These are phyloP conservation scores for Ornithorhynchus anatinus DNA, from an alignment of 2,113 vertebrate genomes.

Conservation along the genomic window DNA sequence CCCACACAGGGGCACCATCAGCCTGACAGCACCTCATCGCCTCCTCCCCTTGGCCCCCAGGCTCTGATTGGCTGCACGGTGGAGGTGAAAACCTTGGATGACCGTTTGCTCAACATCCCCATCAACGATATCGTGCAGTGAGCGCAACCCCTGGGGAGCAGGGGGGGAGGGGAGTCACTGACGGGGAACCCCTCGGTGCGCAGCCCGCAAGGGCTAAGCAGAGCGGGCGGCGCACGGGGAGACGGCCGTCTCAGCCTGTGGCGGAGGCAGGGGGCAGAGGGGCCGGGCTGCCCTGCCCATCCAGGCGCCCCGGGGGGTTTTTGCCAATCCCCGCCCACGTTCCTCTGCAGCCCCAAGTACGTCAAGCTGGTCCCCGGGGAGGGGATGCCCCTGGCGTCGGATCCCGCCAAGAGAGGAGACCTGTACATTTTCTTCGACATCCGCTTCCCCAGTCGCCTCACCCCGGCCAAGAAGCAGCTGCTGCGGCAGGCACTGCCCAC, in stretches of 20 bases:
- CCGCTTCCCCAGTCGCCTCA: constrained; percentile 83
- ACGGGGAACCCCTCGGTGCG: rapidly evolving
- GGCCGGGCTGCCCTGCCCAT: too few relatives aligned
- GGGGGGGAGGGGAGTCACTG: too few relatives aligned
- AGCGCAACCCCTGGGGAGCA: constrained; percentile 59
- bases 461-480: constrained; percentile 74
- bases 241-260: background rate
- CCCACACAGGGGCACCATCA: too few relatives aligned
- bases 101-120: constrained; percentile 85
- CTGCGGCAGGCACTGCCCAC: constrained; percentile 73
- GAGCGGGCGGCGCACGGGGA: background rate
- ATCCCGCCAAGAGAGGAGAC: constrained; percentile 77
- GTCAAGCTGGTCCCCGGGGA: constrained; percentile 83
- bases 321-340: background rate
- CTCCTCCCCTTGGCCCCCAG: constrained; percentile 58
- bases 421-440: constrained; percentile 87
- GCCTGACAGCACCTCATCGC: background rate
- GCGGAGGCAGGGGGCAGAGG: too few relatives aligned
- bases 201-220: background rate
- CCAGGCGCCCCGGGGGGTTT: too few relatives aligned
- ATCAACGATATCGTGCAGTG: constrained; percentile 93
- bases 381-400: constrained; percentile 83
- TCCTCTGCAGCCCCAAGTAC: constrained; percentile 80
- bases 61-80: constrained; percentile 86
- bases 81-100: constrained; percentile 86